These are phyloP conservation scores for Narcine bancroftii DNA, from an alignment of 2,113 vertebrate species.

Conservation along the genomic window DNA sequence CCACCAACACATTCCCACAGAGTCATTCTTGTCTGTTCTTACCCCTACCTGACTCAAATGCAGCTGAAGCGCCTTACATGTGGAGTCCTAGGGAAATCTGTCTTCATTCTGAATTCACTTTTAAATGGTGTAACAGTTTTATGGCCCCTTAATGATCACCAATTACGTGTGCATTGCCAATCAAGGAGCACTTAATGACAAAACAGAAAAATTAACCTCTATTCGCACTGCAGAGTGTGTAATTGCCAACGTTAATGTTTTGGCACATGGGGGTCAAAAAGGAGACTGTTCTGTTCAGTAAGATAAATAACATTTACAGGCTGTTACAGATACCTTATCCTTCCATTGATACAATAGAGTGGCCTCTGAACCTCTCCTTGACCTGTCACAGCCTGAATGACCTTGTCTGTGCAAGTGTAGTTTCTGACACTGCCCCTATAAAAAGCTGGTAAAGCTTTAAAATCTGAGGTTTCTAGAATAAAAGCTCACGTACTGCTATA, in stretches of 20 bases:
- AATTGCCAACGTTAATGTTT: constrained; percentile 60
- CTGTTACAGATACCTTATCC: constrained; percentile 61
- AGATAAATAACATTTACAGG: constrained; percentile 72
- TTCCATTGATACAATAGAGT: constrained; percentile 64
- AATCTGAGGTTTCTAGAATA: not conserved
- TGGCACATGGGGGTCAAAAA: constrained; percentile 54
- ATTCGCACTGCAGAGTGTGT: constrained; percentile 65
- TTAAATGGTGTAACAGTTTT: constrained; percentile 66
- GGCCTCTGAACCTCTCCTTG: constrained; percentile 75
- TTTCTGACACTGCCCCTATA: constrained; percentile 69
- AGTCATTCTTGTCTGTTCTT: not conserved
- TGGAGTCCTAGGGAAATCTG: constrained; percentile 52
- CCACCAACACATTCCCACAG: not conserved
- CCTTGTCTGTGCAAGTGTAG: constrained; percentile 81
- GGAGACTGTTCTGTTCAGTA: constrained; percentile 59
- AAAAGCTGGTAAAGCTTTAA: constrained; percentile 49
- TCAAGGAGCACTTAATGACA: constrained; percentile 76
- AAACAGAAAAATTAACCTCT: constrained; percentile 68
- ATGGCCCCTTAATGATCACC: constrained; percentile 68
- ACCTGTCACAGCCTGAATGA: constrained; percentile 64
- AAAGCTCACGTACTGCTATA: not conserved
- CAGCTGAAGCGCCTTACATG: constrained; percentile 36
- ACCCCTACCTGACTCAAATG: not conserved
- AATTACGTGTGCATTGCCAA: constrained; percentile 70
- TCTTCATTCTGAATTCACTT: constrained; percentile 62